phyloP scores from a whole-genome alignment of 2,797 vertebrate species.

The Liparis tanakae region DNA sequence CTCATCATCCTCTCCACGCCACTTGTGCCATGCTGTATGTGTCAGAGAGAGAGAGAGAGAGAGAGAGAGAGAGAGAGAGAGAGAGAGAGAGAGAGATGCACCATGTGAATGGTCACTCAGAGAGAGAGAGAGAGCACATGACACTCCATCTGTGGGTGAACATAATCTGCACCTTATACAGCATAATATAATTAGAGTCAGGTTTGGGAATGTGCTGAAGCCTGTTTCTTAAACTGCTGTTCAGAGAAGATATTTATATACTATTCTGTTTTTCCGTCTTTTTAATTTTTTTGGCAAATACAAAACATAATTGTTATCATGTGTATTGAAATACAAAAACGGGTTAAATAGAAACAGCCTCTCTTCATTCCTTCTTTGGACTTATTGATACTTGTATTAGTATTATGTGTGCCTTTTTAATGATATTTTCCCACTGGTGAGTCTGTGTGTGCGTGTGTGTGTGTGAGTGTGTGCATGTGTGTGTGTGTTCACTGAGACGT shows the following conservation, averaged over 20 bases:
- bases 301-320: not conserved
- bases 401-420: slow-evolving; percentile 13
- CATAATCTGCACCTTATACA: slow-evolving; percentile 47
- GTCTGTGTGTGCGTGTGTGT: slow-evolving; percentile 39
- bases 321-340: not conserved
- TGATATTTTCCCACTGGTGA: slow-evolving; percentile 1
- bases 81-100: slow-evolving; percentile 7
- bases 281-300: not conserved
- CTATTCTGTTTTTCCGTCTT: not conserved
- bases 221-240: not conserved
- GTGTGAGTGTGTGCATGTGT: slow-evolving; percentile 20
- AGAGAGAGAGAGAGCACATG: slow-evolving; percentile 52
- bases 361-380: not conserved
- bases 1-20: slow-evolving; percentile 28
- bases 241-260: not conserved
- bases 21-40: slow-evolving; percentile 66
- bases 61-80: slow-evolving; percentile 41
- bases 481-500: slow-evolving; percentile 52
- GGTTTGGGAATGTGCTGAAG: slow-evolving; percentile 8
- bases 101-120: slow-evolving; percentile 63
- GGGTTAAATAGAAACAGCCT: not conserved
- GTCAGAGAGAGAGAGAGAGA: slow-evolving; percentile 38
- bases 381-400: not conserved
- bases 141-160: slow-evolving; percentile 67
- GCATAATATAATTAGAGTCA: slow-evolving; percentile 1